Conservation (phyloP, 2,113 vertebrate species). For the Chiloscyllium plagiosum region DNA sequence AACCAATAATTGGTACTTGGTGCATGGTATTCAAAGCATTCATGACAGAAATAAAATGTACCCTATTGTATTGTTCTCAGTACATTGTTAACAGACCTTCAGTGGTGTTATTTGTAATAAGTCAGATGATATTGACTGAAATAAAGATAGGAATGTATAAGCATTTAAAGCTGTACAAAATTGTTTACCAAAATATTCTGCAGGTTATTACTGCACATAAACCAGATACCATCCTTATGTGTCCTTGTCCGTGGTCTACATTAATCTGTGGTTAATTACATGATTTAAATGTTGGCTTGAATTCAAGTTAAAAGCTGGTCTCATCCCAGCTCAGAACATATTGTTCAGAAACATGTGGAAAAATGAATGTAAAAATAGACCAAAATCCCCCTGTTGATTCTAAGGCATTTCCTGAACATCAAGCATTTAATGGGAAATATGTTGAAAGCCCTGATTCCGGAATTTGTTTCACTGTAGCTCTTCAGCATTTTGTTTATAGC, state of each 20-base stretch:
- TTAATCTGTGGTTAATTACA: not conserved
- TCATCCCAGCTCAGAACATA: slow-evolving; percentile 28
- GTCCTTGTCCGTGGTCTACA: not conserved
- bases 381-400: slow-evolving; percentile 29
- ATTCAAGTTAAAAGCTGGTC: slow-evolving; percentile 2
- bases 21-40: not conserved
- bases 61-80: not conserved
- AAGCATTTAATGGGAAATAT: slow-evolving; percentile 15
- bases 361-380: slow-evolving; percentile 20
- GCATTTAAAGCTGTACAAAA: not conserved
- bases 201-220: not conserved
- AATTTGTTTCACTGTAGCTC: not conserved
- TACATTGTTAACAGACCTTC: not conserved
- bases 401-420: slow-evolving; percentile 30
- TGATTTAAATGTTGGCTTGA: not conserved
- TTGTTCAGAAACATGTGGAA: slow-evolving; percentile 27
- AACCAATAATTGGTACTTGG: not conserved
- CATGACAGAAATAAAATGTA: not conserved
- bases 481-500: not conserved
- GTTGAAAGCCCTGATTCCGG: slow-evolving; percentile 26
- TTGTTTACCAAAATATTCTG: not conserved
- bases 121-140: not conserved
- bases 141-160: not conserved
- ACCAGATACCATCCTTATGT: not conserved
- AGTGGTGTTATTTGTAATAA: not conserved